Evolutionary conservation across 1,140 invertebrate species (phyloP), one percentile per base, ranked within the genome.

Genomic region (Chionoecetes opilio): DNA sequence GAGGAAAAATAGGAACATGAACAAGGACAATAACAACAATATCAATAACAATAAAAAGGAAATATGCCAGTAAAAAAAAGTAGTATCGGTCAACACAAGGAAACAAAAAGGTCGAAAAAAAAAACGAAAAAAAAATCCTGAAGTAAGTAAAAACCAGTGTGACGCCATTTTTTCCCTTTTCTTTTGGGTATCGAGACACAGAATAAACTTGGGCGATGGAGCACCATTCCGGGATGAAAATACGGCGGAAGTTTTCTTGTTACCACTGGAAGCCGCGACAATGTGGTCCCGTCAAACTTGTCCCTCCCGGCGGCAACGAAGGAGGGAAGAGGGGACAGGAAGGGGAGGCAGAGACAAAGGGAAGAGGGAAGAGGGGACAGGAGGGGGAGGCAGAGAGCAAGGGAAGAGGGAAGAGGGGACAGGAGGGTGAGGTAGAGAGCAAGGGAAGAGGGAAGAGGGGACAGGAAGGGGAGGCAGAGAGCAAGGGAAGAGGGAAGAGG

Each of bases 261-360:
- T 75, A 75, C 63, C 63, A 75, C 63, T 75, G 63, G 63, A 75
- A 75, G 63, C 63, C 63, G 63, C 63, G n/a, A 75, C 63, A 75
- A 75, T 75, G 63, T 75, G 63, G 21, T 21, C 63, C 63, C n/a
- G 63, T 75, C 63, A 75, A 75, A 75, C 63, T 75, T 75, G 63
- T 75, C 63, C 63, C 63, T 75, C 63, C 26, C 21, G 63, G 63
- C n/a, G 63, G 63, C 63, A 21, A n/a, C 26, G 63, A 75, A 26
- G 21, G n/a, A 75, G 63, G 8, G 8, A 75, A 26, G 21, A 8
- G 21, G 0, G 63, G 63, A n/a, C 5, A 46, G 41, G 41, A 46
- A 14, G 14, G 41, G 41, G 5, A 46, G 41, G 41, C 41, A 46
- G n/a, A n/a, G n/a, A n/a, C n/a, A n/a, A 14, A 46, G 41, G 41